Conservation (phyloP, 53 echinoderm and acorn worm species). For the Echinometra lucunter region DNA sequence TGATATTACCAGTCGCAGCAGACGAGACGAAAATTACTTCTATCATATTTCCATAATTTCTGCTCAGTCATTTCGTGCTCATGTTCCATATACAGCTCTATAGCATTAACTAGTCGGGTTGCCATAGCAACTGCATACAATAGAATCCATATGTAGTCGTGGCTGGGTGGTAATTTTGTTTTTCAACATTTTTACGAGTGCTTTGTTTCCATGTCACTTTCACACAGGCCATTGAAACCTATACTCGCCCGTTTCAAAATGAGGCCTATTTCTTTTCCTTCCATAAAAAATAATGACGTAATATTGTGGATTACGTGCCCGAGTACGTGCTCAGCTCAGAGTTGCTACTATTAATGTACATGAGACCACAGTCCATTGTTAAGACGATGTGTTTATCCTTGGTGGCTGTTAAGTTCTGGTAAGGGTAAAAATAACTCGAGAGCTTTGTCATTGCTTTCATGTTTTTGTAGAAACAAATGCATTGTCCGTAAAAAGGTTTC, state of each 20-base stretch:
- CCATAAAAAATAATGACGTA: not conserved
- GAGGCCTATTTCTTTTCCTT: not conserved
- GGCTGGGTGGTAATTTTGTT: not conserved
- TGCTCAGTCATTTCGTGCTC: not conserved
- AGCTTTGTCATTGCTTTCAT: too few relatives aligned
- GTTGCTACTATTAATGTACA: not conserved
- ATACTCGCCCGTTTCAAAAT: not conserved
- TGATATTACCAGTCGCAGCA: not conserved
- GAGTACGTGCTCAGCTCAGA: too few relatives aligned
- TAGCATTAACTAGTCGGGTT: not conserved
- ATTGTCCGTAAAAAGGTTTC: too few relatives aligned
- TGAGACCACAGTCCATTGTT: too few relatives aligned
- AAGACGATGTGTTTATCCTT: too few relatives aligned
- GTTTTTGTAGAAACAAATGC: too few relatives aligned
- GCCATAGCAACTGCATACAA: not conserved
- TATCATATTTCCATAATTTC: not conserved
- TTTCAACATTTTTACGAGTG: not conserved
- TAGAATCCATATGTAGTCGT: not conserved
- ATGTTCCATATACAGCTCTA: not conserved
- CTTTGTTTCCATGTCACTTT: too few relatives aligned
- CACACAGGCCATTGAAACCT: too few relatives aligned
- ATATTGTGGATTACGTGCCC: not conserved
- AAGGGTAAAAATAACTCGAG: too few relatives aligned
- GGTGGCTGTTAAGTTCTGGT: too few relatives aligned
- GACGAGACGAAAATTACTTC: not conserved